phyloP scores from a whole-genome alignment of 2,888 invertebrate species.

The Caenorhabditis sp. region DNA sequence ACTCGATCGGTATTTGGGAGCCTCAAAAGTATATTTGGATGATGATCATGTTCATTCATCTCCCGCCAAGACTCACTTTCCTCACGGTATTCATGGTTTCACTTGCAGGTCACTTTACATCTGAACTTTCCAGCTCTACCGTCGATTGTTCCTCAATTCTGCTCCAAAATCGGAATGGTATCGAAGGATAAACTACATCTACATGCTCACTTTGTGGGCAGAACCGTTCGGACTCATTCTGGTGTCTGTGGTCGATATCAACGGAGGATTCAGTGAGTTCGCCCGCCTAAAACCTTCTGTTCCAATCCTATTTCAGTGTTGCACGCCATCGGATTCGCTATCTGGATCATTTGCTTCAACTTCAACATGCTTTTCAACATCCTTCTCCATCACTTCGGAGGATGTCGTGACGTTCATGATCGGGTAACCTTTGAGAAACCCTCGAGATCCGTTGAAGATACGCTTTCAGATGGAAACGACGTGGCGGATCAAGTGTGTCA shows the following conservation, averaged over 20 bases:
- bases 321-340: constrained; percentile 73
- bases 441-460: too few species aligned
- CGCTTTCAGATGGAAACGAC: constrained; percentile 71
- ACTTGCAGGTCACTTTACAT: too few species aligned
- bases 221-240: constrained; percentile 67
- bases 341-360: constrained; percentile 76
- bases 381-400: constrained; percentile 73
- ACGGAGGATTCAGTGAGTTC: constrained; percentile 70
- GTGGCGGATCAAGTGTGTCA: constrained; percentile 72
- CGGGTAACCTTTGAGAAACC: constrained; percentile 63
- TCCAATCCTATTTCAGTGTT: constrained; percentile 60
- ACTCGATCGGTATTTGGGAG: constrained; percentile 77
- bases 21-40: constrained; percentile 77
- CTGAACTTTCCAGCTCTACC: constrained; percentile 61
- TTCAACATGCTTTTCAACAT: constrained; percentile 77
- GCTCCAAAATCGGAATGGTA: constrained; percentile 61
- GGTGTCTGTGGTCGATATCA: constrained; percentile 76
- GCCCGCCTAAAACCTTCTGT: neutral
- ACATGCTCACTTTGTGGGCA: constrained; percentile 62
- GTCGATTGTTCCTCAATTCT: constrained; percentile 60
- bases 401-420: constrained; percentile 60
- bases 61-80: constrained; percentile 74
- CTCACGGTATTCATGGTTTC: too few species aligned
- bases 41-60: constrained; percentile 72
- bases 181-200: constrained; percentile 45